A percentile compares a stretch with the other conserved stretches of the same genome.
These are phyloP conservation scores for Lethocerus indicus DNA, from an alignment of 1,140 invertebrate genomes.

Conservation along the genomic window DNA sequence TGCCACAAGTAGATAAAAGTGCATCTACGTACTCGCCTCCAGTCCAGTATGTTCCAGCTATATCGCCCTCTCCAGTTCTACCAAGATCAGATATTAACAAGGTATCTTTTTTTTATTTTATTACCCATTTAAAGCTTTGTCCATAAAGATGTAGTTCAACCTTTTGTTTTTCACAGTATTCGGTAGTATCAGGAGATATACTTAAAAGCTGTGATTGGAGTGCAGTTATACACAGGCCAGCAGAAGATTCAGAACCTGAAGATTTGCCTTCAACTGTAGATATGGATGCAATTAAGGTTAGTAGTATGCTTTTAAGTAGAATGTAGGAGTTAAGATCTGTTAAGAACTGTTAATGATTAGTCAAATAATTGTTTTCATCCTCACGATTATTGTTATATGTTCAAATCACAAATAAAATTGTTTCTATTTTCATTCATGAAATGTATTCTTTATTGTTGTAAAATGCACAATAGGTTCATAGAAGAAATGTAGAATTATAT, in stretches of 20 bases:
- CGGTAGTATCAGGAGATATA: slow-evolving; percentile 16
- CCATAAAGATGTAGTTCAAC: no score
- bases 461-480: no score
- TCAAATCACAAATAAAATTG: background rate
- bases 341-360: background rate
- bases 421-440: background rate
- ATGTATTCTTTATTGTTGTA: no score
- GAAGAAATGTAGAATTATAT: no score
- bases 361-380: background rate
- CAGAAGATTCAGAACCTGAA: slow-evolving; percentile 26
- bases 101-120: slow-evolving; percentile 1
- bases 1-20: slow-evolving; percentile 19
- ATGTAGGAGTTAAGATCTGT: background rate
- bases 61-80: background rate
- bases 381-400: background rate
- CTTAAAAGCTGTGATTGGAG: slow-evolving; percentile 23
- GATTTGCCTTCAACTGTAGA: slow-evolving; percentile 28
- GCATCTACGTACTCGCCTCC: slow-evolving; percentile 14
- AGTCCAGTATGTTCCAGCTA: slow-evolving; percentile 12
- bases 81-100: slow-evolving; percentile 11
- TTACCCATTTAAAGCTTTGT: background rate
- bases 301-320: background rate
- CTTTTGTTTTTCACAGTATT: slow-evolving; percentile 2
- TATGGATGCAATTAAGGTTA: slow-evolving; percentile 28
- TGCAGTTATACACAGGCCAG: slow-evolving; percentile 24